phyloP scores from a whole-genome alignment of 1,140 invertebrate genomes.

The Portunus trituberculatus region DNA sequence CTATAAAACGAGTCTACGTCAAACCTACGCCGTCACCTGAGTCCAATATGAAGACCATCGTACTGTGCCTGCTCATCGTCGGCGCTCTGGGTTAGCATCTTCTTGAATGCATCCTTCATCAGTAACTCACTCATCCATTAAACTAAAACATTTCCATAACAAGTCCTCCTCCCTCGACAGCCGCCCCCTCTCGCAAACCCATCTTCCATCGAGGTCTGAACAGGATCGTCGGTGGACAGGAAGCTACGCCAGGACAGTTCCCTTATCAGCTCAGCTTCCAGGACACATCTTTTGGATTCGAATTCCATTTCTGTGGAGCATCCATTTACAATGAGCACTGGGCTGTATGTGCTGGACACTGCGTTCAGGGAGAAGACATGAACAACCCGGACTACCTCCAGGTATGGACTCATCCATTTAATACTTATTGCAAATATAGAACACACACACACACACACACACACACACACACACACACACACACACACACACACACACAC shows the following conservation, averaged over 20 bases:
- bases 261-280: conserved; percentile 85
- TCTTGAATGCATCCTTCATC: background rate
- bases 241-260: conserved; percentile 82
- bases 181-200: conserved; percentile 51
- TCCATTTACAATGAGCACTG: conserved; percentile 83
- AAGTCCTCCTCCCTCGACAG: conserved; percentile 4
- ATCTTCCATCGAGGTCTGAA: conserved; percentile 36
- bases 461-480: background rate
- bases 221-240: conserved; percentile 85
- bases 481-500: background rate
- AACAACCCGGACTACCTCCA: conserved; percentile 70
- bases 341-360: conserved; percentile 84
- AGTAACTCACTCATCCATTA: background rate
- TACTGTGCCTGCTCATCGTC: background rate
- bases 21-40: background rate
- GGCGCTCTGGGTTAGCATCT: background rate
- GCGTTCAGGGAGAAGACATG: conserved; percentile 78
- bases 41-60: conserved; percentile 42
- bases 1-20: background rate
- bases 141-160: background rate
- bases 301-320: conserved; percentile 83
- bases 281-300: conserved; percentile 70
- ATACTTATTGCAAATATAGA: background rate
- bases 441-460: background rate
- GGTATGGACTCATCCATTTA: conserved; percentile 15